A percentile compares a stretch with the other conserved stretches of the same genome.
Conservation (phyloP, 2,113 vertebrate genomes). For the Rhinogobius similis region DNA sequence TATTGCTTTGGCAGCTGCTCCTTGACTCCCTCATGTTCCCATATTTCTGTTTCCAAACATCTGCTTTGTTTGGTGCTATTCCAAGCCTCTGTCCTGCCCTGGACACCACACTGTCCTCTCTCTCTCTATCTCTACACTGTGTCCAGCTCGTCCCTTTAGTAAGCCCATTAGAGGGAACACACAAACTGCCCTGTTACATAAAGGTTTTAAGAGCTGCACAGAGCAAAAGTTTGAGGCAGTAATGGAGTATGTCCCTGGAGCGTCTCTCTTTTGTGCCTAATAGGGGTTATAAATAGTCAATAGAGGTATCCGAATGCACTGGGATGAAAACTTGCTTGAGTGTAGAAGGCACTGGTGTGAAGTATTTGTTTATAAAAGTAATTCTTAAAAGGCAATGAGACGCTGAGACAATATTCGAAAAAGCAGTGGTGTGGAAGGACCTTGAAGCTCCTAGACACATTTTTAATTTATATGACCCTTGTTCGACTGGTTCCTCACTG, state of each 20-base stretch:
- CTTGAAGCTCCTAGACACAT: not conserved
- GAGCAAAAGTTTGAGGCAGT: slow-evolving; percentile 21
- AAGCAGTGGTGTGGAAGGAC: not conserved
- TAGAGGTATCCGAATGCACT: slow-evolving; percentile 18
- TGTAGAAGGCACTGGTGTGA: not conserved
- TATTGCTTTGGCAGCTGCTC: slow-evolving; percentile 41
- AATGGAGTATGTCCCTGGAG: slow-evolving; percentile 32
- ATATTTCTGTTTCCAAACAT: slow-evolving; percentile 49
- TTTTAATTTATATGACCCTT: not conserved
- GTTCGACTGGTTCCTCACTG: not conserved
- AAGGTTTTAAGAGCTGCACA: slow-evolving; percentile 47
- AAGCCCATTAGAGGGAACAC: slow-evolving; percentile 61
- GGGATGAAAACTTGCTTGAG: not conserved
- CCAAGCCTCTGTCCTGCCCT: slow-evolving; percentile 33
- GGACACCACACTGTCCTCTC: slow-evolving; percentile 35
- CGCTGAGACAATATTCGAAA: not conserved
- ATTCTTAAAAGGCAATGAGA: slow-evolving; percentile 13
- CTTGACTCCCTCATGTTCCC: slow-evolving; percentile 17
- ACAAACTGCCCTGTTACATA: slow-evolving; percentile 42
- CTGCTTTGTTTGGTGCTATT: slow-evolving; percentile 58
- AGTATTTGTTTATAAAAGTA: slow-evolving; percentile 15
- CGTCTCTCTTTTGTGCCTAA: slow-evolving; percentile 36
- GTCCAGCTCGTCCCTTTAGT: slow-evolving; percentile 42
- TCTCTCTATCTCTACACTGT: slow-evolving; percentile 15
- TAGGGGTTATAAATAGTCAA: slow-evolving; percentile 47